These are phyloP conservation scores for Lydus trimaculatus DNA, from an alignment of 2,888 invertebrate species.

Conservation along the genomic window DNA sequence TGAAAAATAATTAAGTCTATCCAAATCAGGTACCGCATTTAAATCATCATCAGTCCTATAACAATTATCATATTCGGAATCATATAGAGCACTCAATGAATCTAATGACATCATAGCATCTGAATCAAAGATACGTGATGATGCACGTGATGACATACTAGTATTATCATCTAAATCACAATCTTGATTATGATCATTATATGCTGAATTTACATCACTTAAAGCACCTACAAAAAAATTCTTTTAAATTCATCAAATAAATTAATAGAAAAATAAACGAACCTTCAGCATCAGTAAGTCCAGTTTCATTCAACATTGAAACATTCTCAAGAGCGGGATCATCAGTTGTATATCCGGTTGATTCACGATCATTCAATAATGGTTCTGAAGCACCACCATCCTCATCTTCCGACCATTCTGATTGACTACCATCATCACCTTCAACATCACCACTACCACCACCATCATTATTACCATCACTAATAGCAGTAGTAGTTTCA, in stretches of 20 bases:
- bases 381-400: constrained; percentile 71
- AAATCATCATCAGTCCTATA: constrained; percentile 64
- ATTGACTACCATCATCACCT: constrained; percentile 71
- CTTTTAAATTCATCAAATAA: neutral
- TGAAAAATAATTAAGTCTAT: constrained; percentile 60
- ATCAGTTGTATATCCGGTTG: constrained; percentile 87
- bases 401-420: constrained; percentile 81
- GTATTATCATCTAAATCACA: constrained; percentile 73
- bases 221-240: constrained; percentile 67
- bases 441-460: neutral
- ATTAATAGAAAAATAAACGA: neutral
- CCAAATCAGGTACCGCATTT: constrained; percentile 59
- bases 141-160: constrained; percentile 82
- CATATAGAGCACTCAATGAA: constrained; percentile 84
- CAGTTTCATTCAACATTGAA: constrained; percentile 85
- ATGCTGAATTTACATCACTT: constrained; percentile 86
- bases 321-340: constrained; percentile 87
- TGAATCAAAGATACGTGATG: constrained; percentile 80
- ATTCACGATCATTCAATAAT: constrained; percentile 65
- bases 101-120: constrained; percentile 80
- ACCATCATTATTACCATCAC: neutral
- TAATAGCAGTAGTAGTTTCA: neutral
- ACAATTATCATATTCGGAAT: constrained; percentile 75
- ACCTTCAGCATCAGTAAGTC: constrained; percentile 86
- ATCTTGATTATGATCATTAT: constrained; percentile 67